A percentile compares a stretch with the other conserved stretches of the same genome.
Conservation (phyloP, 2,888 invertebrate species). For the Himalopsyche kuldschensis region DNA sequence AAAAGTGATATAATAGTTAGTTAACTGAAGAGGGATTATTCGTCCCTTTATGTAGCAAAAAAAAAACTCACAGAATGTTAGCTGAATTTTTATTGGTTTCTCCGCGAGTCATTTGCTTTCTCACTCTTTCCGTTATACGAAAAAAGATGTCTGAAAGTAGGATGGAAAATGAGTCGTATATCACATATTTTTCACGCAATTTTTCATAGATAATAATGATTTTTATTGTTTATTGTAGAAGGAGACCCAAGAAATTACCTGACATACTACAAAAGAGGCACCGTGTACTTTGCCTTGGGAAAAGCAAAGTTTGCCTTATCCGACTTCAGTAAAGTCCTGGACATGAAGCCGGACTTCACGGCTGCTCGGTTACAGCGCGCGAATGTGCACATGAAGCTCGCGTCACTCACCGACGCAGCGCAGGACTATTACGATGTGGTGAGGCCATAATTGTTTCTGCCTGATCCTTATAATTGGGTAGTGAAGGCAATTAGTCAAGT, state of each 20-base stretch:
- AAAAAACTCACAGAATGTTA: too few relatives aligned
- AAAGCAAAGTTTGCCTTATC: constrained; percentile 93
- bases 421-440: constrained; percentile 84
- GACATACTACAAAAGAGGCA: constrained; percentile 93
- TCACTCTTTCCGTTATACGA: too few relatives aligned
- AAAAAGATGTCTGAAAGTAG: too few relatives aligned
- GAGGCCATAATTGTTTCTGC: constrained; percentile 55
- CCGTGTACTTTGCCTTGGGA: constrained; percentile 93
- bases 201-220: not conserved
- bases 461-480: too few relatives aligned
- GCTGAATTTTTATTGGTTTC: not conserved
- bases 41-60: too few relatives aligned
- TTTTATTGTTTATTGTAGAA: constrained; percentile 61
- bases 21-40: too few relatives aligned
- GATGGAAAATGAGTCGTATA: too few relatives aligned
- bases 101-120: not conserved
- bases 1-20: too few relatives aligned
- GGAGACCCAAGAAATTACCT: constrained; percentile 95
- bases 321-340: constrained; percentile 90
- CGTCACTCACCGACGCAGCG: constrained; percentile 79
- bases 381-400: constrained; percentile 87
- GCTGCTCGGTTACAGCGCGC: constrained; percentile 85
- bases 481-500: too few relatives aligned
- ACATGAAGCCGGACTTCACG: constrained; percentile 92
- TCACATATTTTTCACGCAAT: not conserved